Percentiles rank a stretch among this genome's conserved stretches.
phyloP scores from a whole-genome alignment of 2,113 vertebrate species.

The Barnardius zonarius region DNA sequence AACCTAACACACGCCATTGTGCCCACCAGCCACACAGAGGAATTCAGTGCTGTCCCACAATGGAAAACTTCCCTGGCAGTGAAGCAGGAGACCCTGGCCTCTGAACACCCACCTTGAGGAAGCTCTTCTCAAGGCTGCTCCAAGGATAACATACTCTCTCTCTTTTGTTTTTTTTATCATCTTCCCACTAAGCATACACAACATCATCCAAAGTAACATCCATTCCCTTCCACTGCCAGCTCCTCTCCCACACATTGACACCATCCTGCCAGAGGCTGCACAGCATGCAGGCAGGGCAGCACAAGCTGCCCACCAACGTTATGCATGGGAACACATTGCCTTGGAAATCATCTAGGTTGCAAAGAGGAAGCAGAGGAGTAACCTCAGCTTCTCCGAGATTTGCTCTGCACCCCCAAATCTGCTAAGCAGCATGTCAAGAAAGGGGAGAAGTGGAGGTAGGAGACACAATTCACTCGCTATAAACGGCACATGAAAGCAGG shows the following conservation, averaged over 20 bases:
- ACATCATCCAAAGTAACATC: neutral
- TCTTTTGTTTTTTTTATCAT: neutral
- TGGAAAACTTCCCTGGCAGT: neutral
- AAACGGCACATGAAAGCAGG: neutral
- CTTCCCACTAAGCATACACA: neutral
- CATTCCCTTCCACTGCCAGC: neutral
- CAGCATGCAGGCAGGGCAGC: neutral
- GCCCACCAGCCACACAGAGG: neutral
- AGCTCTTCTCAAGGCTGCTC: neutral
- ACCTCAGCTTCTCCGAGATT: neutral
- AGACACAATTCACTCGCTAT: neutral
- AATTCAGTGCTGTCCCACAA: neutral
- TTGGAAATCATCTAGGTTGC: neutral
- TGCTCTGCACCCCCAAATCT: neutral
- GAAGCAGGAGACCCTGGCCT: neutral
- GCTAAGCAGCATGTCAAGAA: neutral
- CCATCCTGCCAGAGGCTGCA: neutral
- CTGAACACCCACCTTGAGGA: neutral
- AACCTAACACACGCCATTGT: neutral
- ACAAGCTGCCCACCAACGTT: neutral
- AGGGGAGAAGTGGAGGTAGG: neutral
- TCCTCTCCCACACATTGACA: neutral
- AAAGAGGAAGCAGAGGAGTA: neutral
- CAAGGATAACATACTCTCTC: neutral
- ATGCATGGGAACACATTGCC: fast-evolving